Evolutionary conservation across 2,113 vertebrate genomes (phyloP).

Genomic region (Casuarius casuarius): DNA sequence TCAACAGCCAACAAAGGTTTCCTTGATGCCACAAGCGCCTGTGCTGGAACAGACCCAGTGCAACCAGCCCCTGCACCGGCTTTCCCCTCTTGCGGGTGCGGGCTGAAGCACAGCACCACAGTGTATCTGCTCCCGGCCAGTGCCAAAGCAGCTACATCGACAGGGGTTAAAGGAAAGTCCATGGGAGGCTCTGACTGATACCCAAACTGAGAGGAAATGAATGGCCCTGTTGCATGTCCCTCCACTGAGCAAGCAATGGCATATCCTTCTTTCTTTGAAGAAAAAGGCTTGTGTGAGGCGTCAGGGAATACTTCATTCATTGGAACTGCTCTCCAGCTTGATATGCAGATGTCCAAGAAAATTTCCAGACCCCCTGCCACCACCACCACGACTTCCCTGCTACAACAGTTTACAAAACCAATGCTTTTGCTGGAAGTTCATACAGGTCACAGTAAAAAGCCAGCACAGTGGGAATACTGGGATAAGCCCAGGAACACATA

Average conservation of each 20-base stretch:
- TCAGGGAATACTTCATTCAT: background rate
- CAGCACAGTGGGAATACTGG: background rate
- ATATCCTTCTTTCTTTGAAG: background rate
- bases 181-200: background rate
- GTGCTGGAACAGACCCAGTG: too few species aligned
- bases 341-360: background rate
- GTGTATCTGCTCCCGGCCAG: background rate
- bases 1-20: background rate
- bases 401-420: background rate
- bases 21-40: background rate
- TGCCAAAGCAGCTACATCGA: too few species aligned
- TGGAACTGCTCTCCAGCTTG: background rate
- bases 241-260: background rate
- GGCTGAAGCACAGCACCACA: background rate
- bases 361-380: background rate
- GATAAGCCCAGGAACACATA: background rate
- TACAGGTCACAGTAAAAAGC: background rate
- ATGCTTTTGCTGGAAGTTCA: background rate
- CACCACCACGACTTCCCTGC: background rate
- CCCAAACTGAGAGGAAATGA: background rate
- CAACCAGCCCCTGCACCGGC: accelerated
- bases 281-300: background rate
- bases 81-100: background rate
- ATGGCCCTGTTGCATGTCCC: background rate
- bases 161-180: background rate